A percentile compares a stretch with the other conserved stretches of the same genome.
phyloP scores from a whole-genome alignment of 2,797 vertebrate genomes.

The Psittacula derbiana region DNA sequence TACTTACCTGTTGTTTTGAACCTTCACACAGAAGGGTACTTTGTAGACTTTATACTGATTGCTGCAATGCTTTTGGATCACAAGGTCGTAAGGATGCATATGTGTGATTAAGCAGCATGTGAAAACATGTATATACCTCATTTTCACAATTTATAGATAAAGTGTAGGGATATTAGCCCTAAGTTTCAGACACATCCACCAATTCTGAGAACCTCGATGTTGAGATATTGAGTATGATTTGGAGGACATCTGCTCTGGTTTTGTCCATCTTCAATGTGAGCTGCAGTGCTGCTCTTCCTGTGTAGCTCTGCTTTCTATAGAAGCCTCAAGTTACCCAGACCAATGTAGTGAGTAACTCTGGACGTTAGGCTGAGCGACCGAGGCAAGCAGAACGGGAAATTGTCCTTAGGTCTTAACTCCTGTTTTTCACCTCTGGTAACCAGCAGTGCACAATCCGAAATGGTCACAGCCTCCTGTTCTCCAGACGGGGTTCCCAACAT shows the following conservation, averaged over 20 bases:
- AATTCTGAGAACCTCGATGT: accelerated
- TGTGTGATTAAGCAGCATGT: background rate
- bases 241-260: background rate
- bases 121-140: accelerated
- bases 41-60: background rate
- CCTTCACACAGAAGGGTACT: background rate
- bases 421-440: background rate
- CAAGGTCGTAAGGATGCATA: background rate
- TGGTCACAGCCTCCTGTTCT: accelerated
- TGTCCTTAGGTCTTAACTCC: background rate
- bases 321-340: accelerated
- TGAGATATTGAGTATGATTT: accelerated
- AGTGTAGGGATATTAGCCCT: background rate
- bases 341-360: accelerated
- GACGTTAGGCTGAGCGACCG: background rate
- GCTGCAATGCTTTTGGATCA: background rate
- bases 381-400: background rate
- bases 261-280: background rate
- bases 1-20: background rate
- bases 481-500: accelerated
- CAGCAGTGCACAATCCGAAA: background rate
- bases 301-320: background rate
- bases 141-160: background rate
- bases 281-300: background rate
- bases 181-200: accelerated